phyloP scores from a whole-genome alignment of 2,888 invertebrate species.

The Meiosimyza platycephala region DNA sequence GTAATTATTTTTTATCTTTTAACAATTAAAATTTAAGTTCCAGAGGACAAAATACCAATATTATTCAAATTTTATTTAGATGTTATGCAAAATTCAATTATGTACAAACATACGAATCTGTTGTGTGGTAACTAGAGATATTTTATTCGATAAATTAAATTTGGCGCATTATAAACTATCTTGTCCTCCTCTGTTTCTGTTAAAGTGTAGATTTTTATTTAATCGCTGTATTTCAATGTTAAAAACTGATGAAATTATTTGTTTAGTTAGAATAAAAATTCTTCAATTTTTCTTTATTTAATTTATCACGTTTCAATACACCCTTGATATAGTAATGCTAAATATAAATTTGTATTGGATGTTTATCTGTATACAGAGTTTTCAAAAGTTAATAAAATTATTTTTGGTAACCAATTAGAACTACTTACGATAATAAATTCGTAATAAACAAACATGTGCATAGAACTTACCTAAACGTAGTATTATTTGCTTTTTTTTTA shows the following conservation, averaged over 20 bases:
- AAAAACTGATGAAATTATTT: constrained; percentile 24
- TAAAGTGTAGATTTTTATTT: constrained; percentile 19
- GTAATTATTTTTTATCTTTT: constrained; percentile 30
- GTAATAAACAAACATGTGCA: constrained; percentile 56
- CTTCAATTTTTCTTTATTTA: neutral
- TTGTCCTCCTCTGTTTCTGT: constrained; percentile 10
- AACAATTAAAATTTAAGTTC: constrained; percentile 29
- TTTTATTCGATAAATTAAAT: neutral
- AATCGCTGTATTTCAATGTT: constrained; percentile 1
- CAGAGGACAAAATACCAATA: constrained; percentile 22
- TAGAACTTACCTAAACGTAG: constrained; percentile 42
- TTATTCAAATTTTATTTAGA: constrained; percentile 26
- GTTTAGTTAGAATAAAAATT: constrained; percentile 25
- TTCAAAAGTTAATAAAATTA: constrained; percentile 55
- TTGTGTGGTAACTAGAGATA: neutral
- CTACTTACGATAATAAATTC: constrained; percentile 46
- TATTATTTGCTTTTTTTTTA: too few relatives aligned
- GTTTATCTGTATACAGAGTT: constrained; percentile 45
- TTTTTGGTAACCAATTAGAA: constrained; percentile 61
- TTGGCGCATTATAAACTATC: neutral
- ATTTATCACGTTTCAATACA: constrained; percentile 9
- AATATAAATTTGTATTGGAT: constrained; percentile 38
- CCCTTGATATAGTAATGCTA: constrained; percentile 28
- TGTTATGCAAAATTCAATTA: constrained; percentile 28
- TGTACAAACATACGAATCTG: constrained; percentile 27